Conservation (phyloP, 2,797 vertebrate species). For the Sternotherus odoratus region DNA sequence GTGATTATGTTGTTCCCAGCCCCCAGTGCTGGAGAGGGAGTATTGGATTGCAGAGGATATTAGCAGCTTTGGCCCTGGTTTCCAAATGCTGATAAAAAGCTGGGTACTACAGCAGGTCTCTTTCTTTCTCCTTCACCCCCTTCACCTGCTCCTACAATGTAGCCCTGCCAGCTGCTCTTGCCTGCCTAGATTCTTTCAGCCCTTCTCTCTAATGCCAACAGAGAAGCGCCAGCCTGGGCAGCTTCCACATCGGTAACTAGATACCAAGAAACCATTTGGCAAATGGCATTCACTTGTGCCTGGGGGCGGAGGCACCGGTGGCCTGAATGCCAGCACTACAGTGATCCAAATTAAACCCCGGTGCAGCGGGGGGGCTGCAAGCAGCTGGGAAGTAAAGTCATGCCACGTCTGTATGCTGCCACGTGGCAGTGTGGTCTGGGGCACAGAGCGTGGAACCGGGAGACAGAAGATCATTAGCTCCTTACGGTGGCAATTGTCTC, state of each 20-base stretch:
- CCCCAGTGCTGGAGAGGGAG: not conserved
- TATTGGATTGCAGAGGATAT: not conserved
- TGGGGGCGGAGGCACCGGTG: not conserved
- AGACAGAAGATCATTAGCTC: not conserved
- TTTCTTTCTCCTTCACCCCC: not conserved
- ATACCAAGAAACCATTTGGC: not conserved
- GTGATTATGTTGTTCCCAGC: not conserved
- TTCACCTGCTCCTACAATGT: not conserved
- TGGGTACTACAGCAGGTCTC: not conserved
- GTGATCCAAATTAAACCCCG: not conserved
- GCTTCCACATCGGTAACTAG: fast-evolving
- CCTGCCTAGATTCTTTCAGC: not conserved
- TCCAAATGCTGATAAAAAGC: not conserved
- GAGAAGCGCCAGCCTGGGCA: not conserved
- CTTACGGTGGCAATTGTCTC: not conserved
- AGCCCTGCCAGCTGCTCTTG: not conserved
- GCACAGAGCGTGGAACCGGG: not conserved
- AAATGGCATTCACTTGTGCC: not conserved
- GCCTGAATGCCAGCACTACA: not conserved
- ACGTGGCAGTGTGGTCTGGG: not conserved
- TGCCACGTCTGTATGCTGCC: not conserved
- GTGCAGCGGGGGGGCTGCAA: not conserved
- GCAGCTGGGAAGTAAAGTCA: not conserved
- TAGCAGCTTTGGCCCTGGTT: not conserved
- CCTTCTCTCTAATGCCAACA: not conserved